A percentile compares a stretch with the other conserved stretches of the same genome.
These are phyloP conservation scores for Ceyx margarethae DNA, from an alignment of 2,113 vertebrate genomes.

Conservation along the genomic window DNA sequence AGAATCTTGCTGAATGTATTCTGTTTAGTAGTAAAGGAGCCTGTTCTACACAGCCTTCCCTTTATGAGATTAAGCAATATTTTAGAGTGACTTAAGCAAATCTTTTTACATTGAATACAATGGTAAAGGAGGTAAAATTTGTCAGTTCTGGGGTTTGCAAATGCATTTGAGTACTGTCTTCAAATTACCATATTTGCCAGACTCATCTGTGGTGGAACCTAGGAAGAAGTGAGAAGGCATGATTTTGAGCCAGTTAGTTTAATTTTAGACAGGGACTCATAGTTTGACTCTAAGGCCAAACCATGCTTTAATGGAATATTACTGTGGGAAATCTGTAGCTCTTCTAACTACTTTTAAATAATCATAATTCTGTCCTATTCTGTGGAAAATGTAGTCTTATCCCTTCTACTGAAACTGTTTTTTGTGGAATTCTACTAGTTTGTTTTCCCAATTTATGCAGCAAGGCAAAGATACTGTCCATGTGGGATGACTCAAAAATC, in stretches of 20 bases:
- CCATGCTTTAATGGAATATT: not conserved
- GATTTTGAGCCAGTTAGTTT: not conserved
- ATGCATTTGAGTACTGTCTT: not conserved
- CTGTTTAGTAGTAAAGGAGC: not conserved
- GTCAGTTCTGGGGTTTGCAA: not conserved
- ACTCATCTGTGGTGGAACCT: not conserved
- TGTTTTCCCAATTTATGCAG: not conserved
- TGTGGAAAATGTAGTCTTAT: not conserved
- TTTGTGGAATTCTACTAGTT: not conserved
- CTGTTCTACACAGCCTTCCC: not conserved
- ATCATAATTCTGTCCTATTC: not conserved
- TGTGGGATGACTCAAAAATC: not conserved
- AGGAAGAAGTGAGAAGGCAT: not conserved
- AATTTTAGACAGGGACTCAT: not conserved
- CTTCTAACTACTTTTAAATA: not conserved
- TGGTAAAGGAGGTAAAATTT: not conserved
- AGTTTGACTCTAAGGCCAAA: not conserved
- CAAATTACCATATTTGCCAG: not conserved
- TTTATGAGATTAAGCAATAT: not conserved
- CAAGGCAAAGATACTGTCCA: not conserved
- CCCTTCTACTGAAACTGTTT: not conserved
- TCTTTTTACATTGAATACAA: not conserved
- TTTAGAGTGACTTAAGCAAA: conserved; percentile 9
- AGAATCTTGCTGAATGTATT: not conserved
- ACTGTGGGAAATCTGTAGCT: not conserved